Conservation (phyloP, 2,113 vertebrate species). For the Ophiodon elongatus region DNA sequence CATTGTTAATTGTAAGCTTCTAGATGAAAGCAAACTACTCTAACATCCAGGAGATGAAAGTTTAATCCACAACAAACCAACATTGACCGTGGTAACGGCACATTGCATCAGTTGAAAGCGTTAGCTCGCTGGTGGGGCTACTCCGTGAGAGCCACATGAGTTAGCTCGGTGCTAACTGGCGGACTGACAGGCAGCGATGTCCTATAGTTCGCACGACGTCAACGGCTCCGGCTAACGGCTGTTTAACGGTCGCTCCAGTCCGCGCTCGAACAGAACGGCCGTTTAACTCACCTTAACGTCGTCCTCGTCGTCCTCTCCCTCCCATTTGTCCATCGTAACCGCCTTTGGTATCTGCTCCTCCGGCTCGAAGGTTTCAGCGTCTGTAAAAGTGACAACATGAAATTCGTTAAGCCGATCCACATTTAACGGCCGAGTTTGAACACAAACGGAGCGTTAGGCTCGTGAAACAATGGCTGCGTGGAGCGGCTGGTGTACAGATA, state of each 20-base stretch:
- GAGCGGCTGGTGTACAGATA: conserved; percentile 1
- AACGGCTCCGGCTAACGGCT: too few species aligned
- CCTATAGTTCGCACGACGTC: too few species aligned
- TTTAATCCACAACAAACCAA: neutral
- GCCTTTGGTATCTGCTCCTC: conserved; percentile 82
- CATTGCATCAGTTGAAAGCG: neutral
- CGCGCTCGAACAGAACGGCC: too few species aligned
- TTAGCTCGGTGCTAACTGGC: conserved; percentile 62
- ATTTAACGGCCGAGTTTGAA: conserved; percentile 9
- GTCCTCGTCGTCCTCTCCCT: conserved; percentile 94
- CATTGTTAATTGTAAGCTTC: fast-evolving
- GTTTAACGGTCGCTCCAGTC: too few species aligned
- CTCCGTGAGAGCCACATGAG: conserved; percentile 62
- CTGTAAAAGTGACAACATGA: conserved; percentile 79
- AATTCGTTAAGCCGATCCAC: conserved; percentile 56
- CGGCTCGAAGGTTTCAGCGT: conserved; percentile 89
- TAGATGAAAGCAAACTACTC: neutral
- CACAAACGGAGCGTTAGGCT: neutral
- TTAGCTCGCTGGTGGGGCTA: neutral
- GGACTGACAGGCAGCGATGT: conserved; percentile 54
- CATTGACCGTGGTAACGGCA: too few species aligned
- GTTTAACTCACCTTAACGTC: conserved; percentile 89
- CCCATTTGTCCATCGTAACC: conserved; percentile 88
- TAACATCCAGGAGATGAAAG: fast-evolving
- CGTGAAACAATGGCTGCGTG: conserved; percentile 1